Evolutionary conservation across 2,888 invertebrate genomes (phyloP).

Genomic region (Baccha elongata): DNA sequence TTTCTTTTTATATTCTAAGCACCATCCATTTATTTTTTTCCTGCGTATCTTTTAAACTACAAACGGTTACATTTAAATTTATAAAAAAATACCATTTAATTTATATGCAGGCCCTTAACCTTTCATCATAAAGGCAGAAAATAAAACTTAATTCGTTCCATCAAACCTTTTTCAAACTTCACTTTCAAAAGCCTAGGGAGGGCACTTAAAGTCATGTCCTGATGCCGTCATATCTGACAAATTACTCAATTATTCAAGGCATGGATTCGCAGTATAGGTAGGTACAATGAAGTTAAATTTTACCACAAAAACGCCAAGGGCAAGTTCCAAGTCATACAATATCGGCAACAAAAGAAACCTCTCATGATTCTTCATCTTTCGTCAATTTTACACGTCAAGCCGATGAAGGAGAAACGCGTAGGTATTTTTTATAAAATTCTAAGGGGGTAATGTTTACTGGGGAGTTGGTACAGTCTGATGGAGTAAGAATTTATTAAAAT

Average conservation of each 20-base stretch:
- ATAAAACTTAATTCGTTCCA: neutral
- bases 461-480: too few species aligned
- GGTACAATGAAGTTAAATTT: slow-evolving; percentile 6
- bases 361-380: neutral
- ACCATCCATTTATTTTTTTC: neutral
- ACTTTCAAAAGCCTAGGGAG: neutral
- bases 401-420: neutral
- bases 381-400: slow-evolving; percentile 13
- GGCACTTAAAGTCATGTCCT: neutral
- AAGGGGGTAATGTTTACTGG: neutral
- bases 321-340: too few species aligned
- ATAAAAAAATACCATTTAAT: neutral
- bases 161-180: slow-evolving; percentile 1
- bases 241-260: slow-evolving; percentile 41
- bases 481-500: slow-evolving; percentile 44
- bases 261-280: slow-evolving; percentile 53
- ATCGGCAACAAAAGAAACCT: neutral
- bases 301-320: slow-evolving; percentile 8
- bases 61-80: neutral
- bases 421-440: neutral
- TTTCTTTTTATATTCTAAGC: neutral
- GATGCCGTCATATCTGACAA: neutral
- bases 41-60: neutral
- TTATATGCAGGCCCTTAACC: neutral
- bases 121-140: neutral